A percentile compares a stretch with the other conserved stretches of the same genome.
phyloP scores from a whole-genome alignment of 2,113 vertebrate species.

The Gallinago undulata region DNA sequence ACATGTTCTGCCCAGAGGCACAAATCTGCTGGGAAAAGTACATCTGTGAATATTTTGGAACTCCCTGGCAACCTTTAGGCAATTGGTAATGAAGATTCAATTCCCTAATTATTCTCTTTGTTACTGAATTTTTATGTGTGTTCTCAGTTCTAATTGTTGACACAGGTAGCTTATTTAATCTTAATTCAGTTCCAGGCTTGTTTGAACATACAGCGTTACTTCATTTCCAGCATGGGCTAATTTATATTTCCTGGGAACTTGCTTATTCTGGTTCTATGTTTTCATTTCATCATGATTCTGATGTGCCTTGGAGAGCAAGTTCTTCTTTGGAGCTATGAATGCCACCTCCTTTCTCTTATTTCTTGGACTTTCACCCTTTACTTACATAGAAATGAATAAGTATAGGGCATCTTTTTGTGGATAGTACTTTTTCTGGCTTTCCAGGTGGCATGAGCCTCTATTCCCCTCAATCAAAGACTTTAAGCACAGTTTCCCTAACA shows the following conservation, averaged over 20 bases:
- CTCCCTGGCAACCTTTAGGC: not conserved
- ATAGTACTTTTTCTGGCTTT: not conserved
- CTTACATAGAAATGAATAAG: not conserved
- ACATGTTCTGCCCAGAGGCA: not conserved
- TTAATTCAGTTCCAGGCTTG: not conserved
- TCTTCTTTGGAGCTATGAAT: not conserved
- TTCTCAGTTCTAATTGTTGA: not conserved
- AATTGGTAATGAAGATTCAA: not conserved
- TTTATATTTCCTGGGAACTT: not conserved
- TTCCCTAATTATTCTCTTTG: not conserved
- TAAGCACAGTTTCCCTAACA: not conserved
- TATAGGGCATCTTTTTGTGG: not conserved
- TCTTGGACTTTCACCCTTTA: not conserved
- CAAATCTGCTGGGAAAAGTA: not conserved
- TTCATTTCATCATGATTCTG: not conserved
- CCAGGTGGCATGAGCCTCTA: not conserved
- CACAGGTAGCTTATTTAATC: not conserved
- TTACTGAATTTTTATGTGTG: not conserved
- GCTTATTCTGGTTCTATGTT: accelerated
- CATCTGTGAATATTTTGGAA: not conserved
- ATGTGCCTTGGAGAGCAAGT: not conserved
- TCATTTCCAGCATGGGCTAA: not conserved
- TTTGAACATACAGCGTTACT: not conserved
- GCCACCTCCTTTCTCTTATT: not conserved
- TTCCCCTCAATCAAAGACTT: accelerated